Conservation (phyloP, 2,113 vertebrate species). For the Strix aluco region DNA sequence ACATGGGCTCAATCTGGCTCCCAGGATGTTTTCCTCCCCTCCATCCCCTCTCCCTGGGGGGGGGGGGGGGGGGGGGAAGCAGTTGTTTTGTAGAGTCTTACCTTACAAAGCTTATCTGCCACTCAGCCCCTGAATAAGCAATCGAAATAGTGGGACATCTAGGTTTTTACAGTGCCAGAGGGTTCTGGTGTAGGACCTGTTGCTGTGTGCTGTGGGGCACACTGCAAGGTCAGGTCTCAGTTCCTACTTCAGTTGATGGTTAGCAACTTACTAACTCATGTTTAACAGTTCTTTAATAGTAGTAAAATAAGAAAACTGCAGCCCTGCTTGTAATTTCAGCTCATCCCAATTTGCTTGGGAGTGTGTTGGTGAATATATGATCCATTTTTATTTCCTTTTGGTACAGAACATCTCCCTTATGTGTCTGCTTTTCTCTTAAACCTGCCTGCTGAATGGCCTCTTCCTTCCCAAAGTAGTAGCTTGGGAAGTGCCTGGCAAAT, state of each 20-base stretch:
- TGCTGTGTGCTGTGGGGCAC: background rate
- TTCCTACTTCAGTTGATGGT: background rate
- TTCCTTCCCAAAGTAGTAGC: background rate
- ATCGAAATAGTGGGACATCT: background rate
- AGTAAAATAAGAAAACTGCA: background rate
- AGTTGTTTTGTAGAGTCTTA: background rate
- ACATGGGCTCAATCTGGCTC: background rate
- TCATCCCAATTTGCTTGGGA: background rate
- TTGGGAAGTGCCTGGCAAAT: background rate
- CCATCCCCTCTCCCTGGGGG: background rate
- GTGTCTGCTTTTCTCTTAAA: background rate
- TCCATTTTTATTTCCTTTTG: background rate
- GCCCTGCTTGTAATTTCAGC: background rate
- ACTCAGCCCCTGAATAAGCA: background rate
- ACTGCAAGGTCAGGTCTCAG: background rate
- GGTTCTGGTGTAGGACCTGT: background rate
- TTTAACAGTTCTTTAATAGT: background rate
- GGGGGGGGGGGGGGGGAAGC: too few relatives aligned
- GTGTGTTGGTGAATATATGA: background rate
- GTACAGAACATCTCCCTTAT: background rate
- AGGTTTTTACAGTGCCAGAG: fast-evolving
- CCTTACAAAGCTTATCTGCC: background rate
- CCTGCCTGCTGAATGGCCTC: background rate
- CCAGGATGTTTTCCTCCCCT: background rate
- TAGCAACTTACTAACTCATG: background rate